Evolutionary conservation across 2,797 vertebrate species (phyloP).

Genomic region (Hyperoplus immaculatus): DNA sequence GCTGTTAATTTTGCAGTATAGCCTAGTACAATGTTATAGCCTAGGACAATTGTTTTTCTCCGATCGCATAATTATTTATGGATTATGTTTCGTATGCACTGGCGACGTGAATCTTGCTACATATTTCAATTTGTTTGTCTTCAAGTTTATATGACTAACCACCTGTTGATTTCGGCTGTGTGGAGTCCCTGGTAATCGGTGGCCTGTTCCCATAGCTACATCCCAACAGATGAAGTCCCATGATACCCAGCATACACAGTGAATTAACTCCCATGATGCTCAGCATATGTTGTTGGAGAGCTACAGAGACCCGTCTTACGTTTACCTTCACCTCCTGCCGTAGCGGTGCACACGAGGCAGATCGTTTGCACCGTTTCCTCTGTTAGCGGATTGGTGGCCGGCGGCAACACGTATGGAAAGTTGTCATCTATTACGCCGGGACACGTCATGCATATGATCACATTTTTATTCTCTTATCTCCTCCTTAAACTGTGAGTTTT

Average conservation of each 20-base stretch:
- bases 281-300: conserved; percentile 28
- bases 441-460: not conserved
- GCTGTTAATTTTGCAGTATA: not conserved
- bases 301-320: conserved; percentile 12
- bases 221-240: conserved; percentile 77
- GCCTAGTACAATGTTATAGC: too few relatives aligned
- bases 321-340: conserved; percentile 30
- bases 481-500: not conserved
- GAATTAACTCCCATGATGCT: conserved; percentile 65
- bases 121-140: not conserved
- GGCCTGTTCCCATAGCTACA: conserved; percentile 82
- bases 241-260: conserved; percentile 48
- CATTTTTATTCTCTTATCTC: not conserved
- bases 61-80: not conserved
- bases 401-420: not conserved
- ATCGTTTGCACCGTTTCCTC: not conserved
- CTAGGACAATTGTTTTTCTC: too few relatives aligned
- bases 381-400: not conserved
- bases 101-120: not conserved
- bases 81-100: not conserved
- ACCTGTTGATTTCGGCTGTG: conserved; percentile 32
- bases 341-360: conserved; percentile 16
- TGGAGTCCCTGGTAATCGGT: conserved; percentile 22
- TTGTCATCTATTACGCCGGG: not conserved
- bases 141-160: conserved; percentile 36